Evolutionary conservation across 2,113 vertebrate species (phyloP), one percentile per base, ranked within the genome.

Genomic region (Camelus bactrianus): DNA sequence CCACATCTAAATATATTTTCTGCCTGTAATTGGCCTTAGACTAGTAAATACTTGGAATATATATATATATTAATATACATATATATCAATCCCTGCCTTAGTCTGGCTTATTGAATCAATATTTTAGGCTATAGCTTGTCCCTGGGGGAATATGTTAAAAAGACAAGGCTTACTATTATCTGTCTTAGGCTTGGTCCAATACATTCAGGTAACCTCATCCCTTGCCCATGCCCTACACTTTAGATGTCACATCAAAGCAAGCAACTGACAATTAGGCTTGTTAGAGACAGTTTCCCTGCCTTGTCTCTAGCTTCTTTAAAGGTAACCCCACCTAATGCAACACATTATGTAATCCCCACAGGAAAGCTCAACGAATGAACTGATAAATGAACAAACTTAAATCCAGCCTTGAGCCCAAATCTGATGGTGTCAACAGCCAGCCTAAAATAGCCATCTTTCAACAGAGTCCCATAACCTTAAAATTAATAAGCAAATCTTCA

Each of bases 401-500:
- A 89, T 93, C 20, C 62, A 79, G 22, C 65, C 48, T 35, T 38
- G 19, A 92, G 81, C n/a, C 11, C n/a, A 85, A 76, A 85, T 85
- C 32, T 81, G 35, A 0, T 35, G 19, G 3, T 38, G 48, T 94
- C 46, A 60, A 26, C 81, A 35, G 50, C n/a, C 30, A 69, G 2
- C 14, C 77, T 84, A 93, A 96, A 88, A 73, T 52, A 60, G 9
- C 14, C 73, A 69, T 28, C 64, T 87, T 92, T 88, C 42, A 16
- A 7, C 14, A 69, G 16, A 69, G 91, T 50, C 32, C 58, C 24
- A n/a, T 69, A 75, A 88, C 32, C 24, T 95, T 91, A n/a, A 85
- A 97, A 81, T 72, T 52, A 92, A 77, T 73, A 85, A 70, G 8
- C 24, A 80, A n/a, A 76, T 50, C 15, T 93, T 94, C 42, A 93